These are phyloP conservation scores for Perca fluviatilis DNA, from an alignment of 2,113 vertebrate genomes.

Conservation along the genomic window DNA sequence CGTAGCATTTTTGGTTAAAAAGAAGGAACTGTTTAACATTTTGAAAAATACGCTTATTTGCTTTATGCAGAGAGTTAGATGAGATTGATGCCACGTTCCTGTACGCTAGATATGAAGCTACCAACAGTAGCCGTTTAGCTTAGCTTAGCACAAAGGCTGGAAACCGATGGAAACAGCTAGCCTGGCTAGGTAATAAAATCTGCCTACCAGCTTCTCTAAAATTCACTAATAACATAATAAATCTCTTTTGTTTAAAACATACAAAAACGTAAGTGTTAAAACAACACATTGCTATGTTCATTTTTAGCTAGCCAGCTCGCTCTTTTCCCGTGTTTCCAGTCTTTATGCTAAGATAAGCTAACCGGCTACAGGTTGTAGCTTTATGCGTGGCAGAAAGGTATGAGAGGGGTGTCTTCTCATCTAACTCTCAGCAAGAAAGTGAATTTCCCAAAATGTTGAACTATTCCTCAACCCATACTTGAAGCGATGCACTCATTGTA, in stretches of 20 bases:
- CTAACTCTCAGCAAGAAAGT: not conserved
- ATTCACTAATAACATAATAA: not conserved
- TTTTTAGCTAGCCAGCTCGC: not conserved
- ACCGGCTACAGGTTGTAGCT: not conserved
- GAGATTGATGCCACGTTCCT: not conserved
- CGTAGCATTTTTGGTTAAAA: constrained; percentile 15
- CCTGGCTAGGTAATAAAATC: not conserved
- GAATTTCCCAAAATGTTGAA: not conserved
- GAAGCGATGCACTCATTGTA: not conserved
- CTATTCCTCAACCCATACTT: not conserved
- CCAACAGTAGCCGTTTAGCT: not conserved
- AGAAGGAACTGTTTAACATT: not conserved
- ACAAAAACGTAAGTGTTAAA: not conserved
- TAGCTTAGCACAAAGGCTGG: not conserved
- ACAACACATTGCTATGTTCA: not conserved
- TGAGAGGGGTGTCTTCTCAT: not conserved
- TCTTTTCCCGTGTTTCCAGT: not conserved
- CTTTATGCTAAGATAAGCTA: not conserved
- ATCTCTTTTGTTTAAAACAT: not conserved
- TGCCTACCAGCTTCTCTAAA: not conserved
- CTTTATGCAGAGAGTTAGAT: not conserved
- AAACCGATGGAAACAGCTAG: not conserved
- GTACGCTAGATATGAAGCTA: not conserved
- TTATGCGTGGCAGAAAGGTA: not conserved
- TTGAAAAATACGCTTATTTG: not conserved